Evolutionary conservation across 2,888 invertebrate species (phyloP), one percentile per base, ranked within the genome.

Genomic region (Polydrusus cervinus): DNA sequence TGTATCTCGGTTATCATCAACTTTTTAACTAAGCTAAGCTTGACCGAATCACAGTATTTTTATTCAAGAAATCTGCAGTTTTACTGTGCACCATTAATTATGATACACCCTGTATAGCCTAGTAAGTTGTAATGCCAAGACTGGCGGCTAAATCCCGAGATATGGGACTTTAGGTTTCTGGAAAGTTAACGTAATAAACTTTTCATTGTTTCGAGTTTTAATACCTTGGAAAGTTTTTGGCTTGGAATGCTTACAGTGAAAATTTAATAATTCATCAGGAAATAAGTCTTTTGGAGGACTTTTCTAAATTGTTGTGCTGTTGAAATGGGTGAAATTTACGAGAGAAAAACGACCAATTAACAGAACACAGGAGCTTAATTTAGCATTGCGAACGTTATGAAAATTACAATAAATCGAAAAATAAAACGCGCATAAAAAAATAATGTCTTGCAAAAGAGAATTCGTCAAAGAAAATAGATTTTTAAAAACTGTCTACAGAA

Each of bases 231-330:
- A 65, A 64, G 71, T 66, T 72, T 60, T 72, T 72, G 64, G 66
- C 57, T 66, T 45, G 66, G 66, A 57, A 72, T 66, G 64, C 71
- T 65, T 57, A 72, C 55, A 72, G 57, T 53, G 68, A 25, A 60
- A 65, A 65, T 72, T 72, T 72, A 72, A 72, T 72, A 72, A 72
- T 72, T 72, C 71, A 72, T 72, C 71, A 72, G 71, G 57, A 60
- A 47, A 47, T 45, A 53, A 55, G 38, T 65, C 38, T 61, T 60
- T 49, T 25, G 10, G 25, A 18, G 69, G 53, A 51, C 66, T 66
- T 53, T 66, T 66, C 53, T 13, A 40, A 53, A 66, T 66, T 53
- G 53, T 66, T 62, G 45, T 47, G 16, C 38, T 60, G 38, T 18
- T 38, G 9, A 38, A 60, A 60, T 60, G 38, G 38, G 38, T 38